Conservation (phyloP, 2,797 vertebrate species). For the Apogon talboti region DNA sequence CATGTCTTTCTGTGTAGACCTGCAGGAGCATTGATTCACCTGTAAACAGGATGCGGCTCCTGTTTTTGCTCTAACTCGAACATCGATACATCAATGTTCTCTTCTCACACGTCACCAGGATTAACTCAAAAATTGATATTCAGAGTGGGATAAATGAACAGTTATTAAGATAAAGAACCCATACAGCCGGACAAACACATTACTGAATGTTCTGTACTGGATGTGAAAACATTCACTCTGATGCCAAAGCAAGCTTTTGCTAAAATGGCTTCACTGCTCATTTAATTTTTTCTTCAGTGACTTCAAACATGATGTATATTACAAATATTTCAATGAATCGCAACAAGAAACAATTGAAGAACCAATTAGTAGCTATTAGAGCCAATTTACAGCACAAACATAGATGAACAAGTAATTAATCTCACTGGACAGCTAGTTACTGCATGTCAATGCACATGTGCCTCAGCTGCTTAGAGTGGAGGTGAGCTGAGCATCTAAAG, state of each 20-base stretch:
- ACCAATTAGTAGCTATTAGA: not conserved
- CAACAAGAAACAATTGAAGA: not conserved
- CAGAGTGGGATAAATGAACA: conserved; percentile 43
- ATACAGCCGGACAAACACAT: not conserved
- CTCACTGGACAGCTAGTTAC: not conserved
- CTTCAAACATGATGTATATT: too few species aligned
- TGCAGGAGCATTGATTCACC: conserved; percentile 68
- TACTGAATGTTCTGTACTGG: rapidly evolving
- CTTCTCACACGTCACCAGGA: conserved; percentile 21
- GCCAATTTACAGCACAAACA: not conserved
- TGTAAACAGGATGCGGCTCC: conserved; percentile 67
- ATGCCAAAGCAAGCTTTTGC: too few species aligned
- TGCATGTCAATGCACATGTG: not conserved
- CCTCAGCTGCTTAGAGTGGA: not conserved
- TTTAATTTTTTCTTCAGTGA: not conserved
- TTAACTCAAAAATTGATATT: conserved; percentile 48
- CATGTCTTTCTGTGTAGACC: conserved; percentile 63
- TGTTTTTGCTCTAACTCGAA: conserved; percentile 64
- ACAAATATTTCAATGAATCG: not conserved
- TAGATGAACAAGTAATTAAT: not conserved
- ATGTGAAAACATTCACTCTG: too few species aligned
- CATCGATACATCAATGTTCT: conserved; percentile 62
- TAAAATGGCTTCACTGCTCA: not conserved
- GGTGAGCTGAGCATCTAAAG: too few species aligned
- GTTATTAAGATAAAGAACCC: not conserved